A percentile compares a stretch with the other conserved stretches of the same genome.
phyloP scores from a whole-genome alignment of 2,888 invertebrate genomes.

The Drosophila prostipennis region DNA sequence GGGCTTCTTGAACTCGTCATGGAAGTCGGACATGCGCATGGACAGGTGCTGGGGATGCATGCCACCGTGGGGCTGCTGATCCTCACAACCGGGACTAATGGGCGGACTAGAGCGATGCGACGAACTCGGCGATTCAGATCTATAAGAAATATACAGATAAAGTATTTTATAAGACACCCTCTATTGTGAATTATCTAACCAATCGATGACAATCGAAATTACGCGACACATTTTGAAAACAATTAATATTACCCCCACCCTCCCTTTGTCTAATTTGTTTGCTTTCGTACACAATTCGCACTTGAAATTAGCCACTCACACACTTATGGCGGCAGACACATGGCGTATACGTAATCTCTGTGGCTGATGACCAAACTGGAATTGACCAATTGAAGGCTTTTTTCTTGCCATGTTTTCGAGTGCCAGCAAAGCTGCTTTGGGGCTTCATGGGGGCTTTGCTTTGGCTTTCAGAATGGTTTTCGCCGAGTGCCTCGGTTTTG shows the following conservation, averaged over 20 bases:
- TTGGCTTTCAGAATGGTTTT: conserved; percentile 31
- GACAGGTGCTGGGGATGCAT: conserved; percentile 78
- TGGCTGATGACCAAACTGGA: conserved; percentile 45
- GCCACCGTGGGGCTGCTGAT: conserved; percentile 84
- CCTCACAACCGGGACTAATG: conserved; percentile 94
- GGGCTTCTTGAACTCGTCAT: conserved; percentile 84
- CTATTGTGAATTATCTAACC: conserved; percentile 59
- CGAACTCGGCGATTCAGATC: conserved; percentile 85
- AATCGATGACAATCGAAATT: conserved; percentile 45
- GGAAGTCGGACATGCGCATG: conserved; percentile 85
- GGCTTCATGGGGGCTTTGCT: conserved; percentile 44
- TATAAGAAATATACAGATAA: conserved; percentile 38
- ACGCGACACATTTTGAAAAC: conserved; percentile 62
- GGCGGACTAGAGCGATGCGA: conserved; percentile 92
- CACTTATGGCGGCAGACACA: conserved; percentile 26
- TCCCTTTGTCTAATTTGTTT: conserved; percentile 66
- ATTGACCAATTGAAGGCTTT: conserved; percentile 52
- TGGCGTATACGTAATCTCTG: conserved; percentile 68
- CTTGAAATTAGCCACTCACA: conserved; percentile 37
- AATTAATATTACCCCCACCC: conserved; percentile 57
- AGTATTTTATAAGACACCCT: conserved; percentile 45
- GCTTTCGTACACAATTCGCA: conserved; percentile 51
- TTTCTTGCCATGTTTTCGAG: conserved; percentile 67
- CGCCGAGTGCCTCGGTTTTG: conserved; percentile 19
- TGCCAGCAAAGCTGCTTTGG: conserved; percentile 66